Evolutionary conservation across 1,140 invertebrate genomes (phyloP), one percentile per base, ranked within the genome.

Genomic region (Ceratitis capitata): DNA sequence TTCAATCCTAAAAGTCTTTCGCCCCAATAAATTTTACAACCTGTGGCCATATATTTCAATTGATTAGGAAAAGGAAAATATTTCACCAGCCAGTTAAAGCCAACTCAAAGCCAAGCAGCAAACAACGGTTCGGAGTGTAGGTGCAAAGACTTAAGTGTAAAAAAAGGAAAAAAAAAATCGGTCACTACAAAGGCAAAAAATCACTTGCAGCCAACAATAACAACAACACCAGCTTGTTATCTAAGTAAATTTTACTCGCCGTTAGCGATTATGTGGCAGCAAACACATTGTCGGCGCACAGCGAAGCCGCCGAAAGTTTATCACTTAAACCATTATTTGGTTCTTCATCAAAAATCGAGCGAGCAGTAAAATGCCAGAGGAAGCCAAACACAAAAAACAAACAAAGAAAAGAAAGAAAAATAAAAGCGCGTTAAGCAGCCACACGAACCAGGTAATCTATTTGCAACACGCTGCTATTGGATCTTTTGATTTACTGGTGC

Each of bases 11-110:
- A 78, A 78, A 78, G n/a, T 45, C 45, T 10, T 42, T 35, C 69
- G 69, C 39, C 39, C 69, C 26, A 78, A 78, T 78, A 78, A 78
- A 45, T 78, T 78, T 45, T 78, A 78, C 69, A 78, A 78, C 69
- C 39, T 47, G 69, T 45, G 69, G 69, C 69, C 16, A 78, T 78
- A 78, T 78, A 78, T 47, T 45, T n/a, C 69, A 78, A 78, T 26
- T 78, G 69, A 23, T 78, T 45, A 45, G 23, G 2, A 39, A 32
- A 61, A 16, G 3, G 29, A 61, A 32, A 23, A 61, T 29, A 61
- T 7, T 10, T 3, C n/a, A n/a, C 23, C 29, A 56, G 23, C 56
- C 51, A 19, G 19, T 58, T 26, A 58, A 5, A 19, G 23, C 5
- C 12, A 64, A 32, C 51, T 64, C 61, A 64, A 64, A 23, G 35